phyloP scores from a whole-genome alignment of 2,797 vertebrate species.

The Pangasius macronema region DNA sequence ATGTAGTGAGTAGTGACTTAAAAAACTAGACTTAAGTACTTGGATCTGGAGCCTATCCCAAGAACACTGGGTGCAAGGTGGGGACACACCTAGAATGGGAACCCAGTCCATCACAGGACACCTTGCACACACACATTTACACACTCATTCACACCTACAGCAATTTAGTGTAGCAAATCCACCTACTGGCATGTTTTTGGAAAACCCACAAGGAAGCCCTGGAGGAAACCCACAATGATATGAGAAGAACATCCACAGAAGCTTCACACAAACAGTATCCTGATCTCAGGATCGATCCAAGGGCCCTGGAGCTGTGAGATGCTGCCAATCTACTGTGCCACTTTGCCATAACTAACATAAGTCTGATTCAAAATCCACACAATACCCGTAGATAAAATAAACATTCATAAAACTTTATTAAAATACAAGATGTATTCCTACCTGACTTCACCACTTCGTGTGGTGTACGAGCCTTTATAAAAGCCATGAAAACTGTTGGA shows the following conservation, averaged over 20 bases:
- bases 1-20: neutral
- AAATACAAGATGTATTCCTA: constrained; percentile 57
- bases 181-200: neutral
- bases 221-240: neutral
- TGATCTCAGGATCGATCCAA: neutral
- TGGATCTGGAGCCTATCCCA: neutral
- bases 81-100: neutral
- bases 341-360: neutral
- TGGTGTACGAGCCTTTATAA: constrained; percentile 89
- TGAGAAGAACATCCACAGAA: neutral
- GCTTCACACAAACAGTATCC: neutral
- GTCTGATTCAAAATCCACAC: neutral
- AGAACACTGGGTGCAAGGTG: neutral
- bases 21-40: neutral
- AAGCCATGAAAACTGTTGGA: constrained; percentile 86
- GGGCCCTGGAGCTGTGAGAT: neutral
- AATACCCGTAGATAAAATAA: neutral
- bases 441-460: constrained; percentile 80
- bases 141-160: neutral
- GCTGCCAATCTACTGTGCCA: neutral
- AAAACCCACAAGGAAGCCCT: neutral
- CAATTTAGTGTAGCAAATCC: neutral
- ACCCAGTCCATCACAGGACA: neutral
- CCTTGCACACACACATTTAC: neutral
- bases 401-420: neutral